Percentiles rank a stretch among this genome's conserved stretches.
Evolutionary conservation across 2,797 vertebrate species (phyloP).

Genomic region (Coregonus suidteri): DNA sequence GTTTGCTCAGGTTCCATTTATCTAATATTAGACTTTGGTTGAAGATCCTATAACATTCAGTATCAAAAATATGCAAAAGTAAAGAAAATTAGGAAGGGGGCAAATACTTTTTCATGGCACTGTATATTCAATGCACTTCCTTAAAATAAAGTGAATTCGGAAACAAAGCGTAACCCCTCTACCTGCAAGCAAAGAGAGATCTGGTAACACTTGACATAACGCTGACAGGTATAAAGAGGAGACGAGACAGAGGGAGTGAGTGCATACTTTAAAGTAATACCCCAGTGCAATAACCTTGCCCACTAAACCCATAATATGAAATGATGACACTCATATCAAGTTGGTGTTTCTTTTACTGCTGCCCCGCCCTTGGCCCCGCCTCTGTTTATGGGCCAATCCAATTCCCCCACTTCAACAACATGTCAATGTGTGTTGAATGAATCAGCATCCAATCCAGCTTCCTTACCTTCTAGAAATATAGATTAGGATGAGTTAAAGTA

Average conservation of each 20-base stretch:
- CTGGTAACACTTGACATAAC: neutral
- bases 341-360: neutral
- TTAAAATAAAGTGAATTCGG: too few species aligned
- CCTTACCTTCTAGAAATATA: constrained; percentile 45
- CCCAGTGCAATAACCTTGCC: too few species aligned
- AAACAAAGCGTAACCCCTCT: neutral
- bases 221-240: neutral
- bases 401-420: neutral
- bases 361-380: neutral
- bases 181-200: neutral
- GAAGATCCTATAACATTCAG: too few species aligned
- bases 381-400: neutral
- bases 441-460: neutral
- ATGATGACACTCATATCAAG: neutral
- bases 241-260: neutral
- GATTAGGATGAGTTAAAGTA: constrained; percentile 30
- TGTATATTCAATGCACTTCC: too few species aligned
- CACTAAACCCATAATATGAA: neutral
- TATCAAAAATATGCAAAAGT: too few species aligned
- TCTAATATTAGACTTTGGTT: too few species aligned
- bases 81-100: too few species aligned
- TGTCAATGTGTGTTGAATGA: constrained; percentile 9
- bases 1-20: too few species aligned
- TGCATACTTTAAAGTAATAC: neutral
- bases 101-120: too few species aligned